Conservation (phyloP, 2,888 invertebrate genomes). For the Pasiphila rectangulata region DNA sequence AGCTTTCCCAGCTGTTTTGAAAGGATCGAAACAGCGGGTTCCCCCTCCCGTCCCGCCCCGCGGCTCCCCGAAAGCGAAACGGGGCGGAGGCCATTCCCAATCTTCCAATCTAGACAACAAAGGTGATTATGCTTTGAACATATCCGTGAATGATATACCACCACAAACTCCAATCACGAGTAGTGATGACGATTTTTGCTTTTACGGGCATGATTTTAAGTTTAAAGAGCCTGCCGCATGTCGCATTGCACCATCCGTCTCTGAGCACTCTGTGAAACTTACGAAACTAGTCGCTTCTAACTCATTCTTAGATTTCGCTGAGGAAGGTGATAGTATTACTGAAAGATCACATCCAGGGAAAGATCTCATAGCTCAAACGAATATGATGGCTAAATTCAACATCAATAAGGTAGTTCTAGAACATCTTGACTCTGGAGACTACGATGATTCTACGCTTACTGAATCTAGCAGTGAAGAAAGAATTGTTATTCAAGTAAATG, state of each 20-base stretch:
- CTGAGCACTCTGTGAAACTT: constrained; percentile 62
- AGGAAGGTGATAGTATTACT: constrained; percentile 65
- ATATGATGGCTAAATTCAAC: constrained; percentile 74
- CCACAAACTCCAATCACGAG: constrained; percentile 65
- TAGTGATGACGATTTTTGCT: constrained; percentile 71
- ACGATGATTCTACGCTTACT: constrained; percentile 66
- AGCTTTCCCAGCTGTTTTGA: constrained; percentile 88
- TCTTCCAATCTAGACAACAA: constrained; percentile 65
- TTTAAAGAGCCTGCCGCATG: constrained; percentile 68
- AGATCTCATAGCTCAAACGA: constrained; percentile 63
- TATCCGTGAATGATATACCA: constrained; percentile 66
- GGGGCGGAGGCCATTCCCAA: constrained; percentile 70
- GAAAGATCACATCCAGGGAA: constrained; percentile 59
- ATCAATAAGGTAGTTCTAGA: constrained; percentile 62
- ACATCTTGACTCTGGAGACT: constrained; percentile 68
- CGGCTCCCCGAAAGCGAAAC: constrained; percentile 86
- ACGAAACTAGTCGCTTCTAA: constrained; percentile 64
- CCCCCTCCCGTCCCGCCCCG: constrained; percentile 94
- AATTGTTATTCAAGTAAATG: constrained; percentile 51
- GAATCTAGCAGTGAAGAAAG: constrained; percentile 70
- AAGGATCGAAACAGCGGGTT: constrained; percentile 88
- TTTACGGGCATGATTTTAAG: constrained; percentile 73
- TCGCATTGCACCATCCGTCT: constrained; percentile 59
- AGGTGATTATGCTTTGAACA: constrained; percentile 73
- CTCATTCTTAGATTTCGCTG: constrained; percentile 63